Base-by-base conservation (phyloP, 2,888 invertebrate species). In the Melanotus villosus region DNA sequence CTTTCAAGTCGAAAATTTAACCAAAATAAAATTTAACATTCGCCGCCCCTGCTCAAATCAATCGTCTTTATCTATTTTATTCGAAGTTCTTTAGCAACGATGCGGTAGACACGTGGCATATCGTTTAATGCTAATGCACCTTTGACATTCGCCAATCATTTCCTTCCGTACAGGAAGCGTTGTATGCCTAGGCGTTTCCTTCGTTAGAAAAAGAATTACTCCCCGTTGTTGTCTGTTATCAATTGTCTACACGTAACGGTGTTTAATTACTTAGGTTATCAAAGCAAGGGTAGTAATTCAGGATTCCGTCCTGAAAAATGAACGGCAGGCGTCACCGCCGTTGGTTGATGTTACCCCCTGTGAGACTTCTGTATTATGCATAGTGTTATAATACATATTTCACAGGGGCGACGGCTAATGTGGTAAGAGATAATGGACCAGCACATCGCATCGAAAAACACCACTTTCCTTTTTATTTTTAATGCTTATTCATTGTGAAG, bases 341-440 rank as follows among this genome's bases (percentile, higher is more conserved):
- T 21, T 2, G 18, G 56, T 21, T 52, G 38, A 38, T 23, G 56
- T 64, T 60, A 26, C 45, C 58, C 70, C 45, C 70, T 34, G 34
- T 68, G 74, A 72, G 72, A 73, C 69, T 70, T 63, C 75, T 81
- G 72, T 79, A 81, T 81, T 80, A 81, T 81, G 80, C 80, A 81
- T 80, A 76, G 73, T 75, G 80, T 80, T 80, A 81, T 81, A 79
- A 81, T 80, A 81, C 81, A 81, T 81, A 81, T 81, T 81, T 81
- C 80, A 80, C 80, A 72, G 76, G 75, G 76, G 77, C 73, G 74
- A 77, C 77, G 76, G 76, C 76, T 77, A 78, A 77, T 77, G 77
- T 75, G 77, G 74, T 75, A 72, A 77, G 66, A 77, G 76, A 78
- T 77, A 78, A 78, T 77, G 76, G 77, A 76, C 75, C 76, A 73